Evolutionary conservation across 2,888 invertebrate genomes (phyloP), one percentile per base, ranked within the genome.

Genomic region (Drosophila histrio): DNA sequence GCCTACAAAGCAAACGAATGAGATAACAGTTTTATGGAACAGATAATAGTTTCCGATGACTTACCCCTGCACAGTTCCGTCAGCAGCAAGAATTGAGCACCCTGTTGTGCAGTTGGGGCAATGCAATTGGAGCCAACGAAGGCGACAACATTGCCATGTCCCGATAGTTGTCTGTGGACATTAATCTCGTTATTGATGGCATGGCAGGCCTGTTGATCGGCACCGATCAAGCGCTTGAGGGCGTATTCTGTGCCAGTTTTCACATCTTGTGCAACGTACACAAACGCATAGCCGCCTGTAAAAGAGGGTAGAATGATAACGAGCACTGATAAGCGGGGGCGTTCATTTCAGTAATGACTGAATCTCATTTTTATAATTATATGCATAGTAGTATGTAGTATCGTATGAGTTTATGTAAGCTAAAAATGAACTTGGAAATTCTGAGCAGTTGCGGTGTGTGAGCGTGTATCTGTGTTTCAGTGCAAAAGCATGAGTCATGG

Each of bases 281-380:
- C 98, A 93, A 97, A 96, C 65, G 98, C 98, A 94, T 97, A 98
- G 72, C 98, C 98, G 93, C 98, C 98, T 98, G 93, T 53, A 94
- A 85, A 28, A 30, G 34, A 17, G 30, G 21, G 21, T 53, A 47
- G 19, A 32, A n/a, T 52, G 64, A 74, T 64, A 52, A 72, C 57
- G 39, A 43, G n/a, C 36, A 43, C 56, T 66, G 85, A 83, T 85
- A 79, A 77, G 65, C 36, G 46, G 19, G 47, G 60, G 61, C 32
- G 41, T 66, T 46, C 46, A 61, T 44, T 53, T 21, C 44, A 39
- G 21, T 6, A 11, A 46, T 39, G 44, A 15, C 11, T n/a, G 39
- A 41, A 58, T 26, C 41, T 38, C 17, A 72, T 59, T 67, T 46
- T 24, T 26, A 58, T 41, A 64, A 72, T 36, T 15, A 15, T 36